phyloP scores from a whole-genome alignment of 2,113 vertebrate genomes.

The Harpagus bidentatus region DNA sequence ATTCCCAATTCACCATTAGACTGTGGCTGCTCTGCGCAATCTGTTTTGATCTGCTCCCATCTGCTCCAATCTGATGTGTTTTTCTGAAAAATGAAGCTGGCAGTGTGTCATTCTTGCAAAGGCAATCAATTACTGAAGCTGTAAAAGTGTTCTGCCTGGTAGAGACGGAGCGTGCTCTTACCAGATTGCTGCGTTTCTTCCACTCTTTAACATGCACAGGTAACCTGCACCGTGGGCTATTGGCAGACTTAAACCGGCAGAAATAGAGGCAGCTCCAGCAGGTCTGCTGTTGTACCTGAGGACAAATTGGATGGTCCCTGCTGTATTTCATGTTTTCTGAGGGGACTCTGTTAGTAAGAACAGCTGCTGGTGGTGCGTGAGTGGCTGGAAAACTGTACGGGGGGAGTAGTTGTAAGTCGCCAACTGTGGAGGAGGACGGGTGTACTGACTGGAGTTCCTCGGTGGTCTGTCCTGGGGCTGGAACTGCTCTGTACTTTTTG shows the following conservation, averaged over 20 bases:
- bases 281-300: neutral
- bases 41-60: conserved; percentile 56
- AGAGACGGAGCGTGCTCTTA: neutral
- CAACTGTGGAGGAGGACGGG: accelerated
- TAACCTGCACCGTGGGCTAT: neutral
- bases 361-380: neutral
- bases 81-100: conserved; percentile 29
- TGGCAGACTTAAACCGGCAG: neutral
- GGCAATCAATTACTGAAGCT: conserved; percentile 32
- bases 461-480: neutral
- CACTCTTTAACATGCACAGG: neutral
- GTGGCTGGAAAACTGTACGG: neutral
- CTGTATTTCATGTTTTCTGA: neutral
- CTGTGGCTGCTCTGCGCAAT: conserved; percentile 13
- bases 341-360: neutral
- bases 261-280: neutral
- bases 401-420: neutral
- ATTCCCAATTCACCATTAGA: conserved; percentile 1
- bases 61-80: conserved; percentile 1
- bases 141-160: neutral
- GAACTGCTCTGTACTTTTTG: neutral
- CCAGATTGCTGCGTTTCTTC: neutral
- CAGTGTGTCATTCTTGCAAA: neutral
- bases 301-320: neutral
- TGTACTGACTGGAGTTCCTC: neutral